These are phyloP conservation scores for Thera britannica DNA, from an alignment of 2,888 invertebrate genomes.

Conservation along the genomic window DNA sequence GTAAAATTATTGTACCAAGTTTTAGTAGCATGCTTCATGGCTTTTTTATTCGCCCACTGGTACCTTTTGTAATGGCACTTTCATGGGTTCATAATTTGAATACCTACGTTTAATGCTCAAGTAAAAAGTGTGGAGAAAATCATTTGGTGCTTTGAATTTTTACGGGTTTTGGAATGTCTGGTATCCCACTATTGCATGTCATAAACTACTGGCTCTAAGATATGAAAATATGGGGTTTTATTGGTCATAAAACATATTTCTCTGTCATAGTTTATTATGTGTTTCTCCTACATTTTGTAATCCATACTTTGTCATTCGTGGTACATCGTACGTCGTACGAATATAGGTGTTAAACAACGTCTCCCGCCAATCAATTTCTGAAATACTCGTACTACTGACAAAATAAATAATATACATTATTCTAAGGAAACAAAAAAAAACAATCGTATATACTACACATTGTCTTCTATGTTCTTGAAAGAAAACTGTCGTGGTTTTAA, in stretches of 20 bases:
- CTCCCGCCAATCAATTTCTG: too few species aligned
- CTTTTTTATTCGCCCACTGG: conserved; percentile 55
- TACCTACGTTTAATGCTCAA: conserved; percentile 46
- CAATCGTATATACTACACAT: too few species aligned
- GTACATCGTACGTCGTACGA: too few species aligned
- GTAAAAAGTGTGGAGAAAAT: conserved; percentile 31
- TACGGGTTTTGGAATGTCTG: conserved; percentile 27
- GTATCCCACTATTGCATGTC: conserved; percentile 28
- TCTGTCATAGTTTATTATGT: not conserved
- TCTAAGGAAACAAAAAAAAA: too few species aligned
- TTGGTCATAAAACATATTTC: conserved; percentile 34
- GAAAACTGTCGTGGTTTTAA: too few species aligned
- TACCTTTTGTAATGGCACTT: conserved; percentile 48
- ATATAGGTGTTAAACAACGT: too few species aligned
- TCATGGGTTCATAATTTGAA: conserved; percentile 43
- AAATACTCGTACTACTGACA: too few species aligned
- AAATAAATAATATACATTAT: too few species aligned
- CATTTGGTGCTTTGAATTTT: conserved; percentile 28
- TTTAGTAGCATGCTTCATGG: conserved; percentile 56
- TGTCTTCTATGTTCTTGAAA: too few species aligned
- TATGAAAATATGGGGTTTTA: conserved; percentile 34
- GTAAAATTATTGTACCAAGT: conserved; percentile 57
- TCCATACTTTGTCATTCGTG: not conserved
- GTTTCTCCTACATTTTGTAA: not conserved
- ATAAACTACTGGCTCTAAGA: conserved; percentile 35